Conservation (phyloP, 1,140 invertebrate genomes). For the Drosophila seguyi region DNA sequence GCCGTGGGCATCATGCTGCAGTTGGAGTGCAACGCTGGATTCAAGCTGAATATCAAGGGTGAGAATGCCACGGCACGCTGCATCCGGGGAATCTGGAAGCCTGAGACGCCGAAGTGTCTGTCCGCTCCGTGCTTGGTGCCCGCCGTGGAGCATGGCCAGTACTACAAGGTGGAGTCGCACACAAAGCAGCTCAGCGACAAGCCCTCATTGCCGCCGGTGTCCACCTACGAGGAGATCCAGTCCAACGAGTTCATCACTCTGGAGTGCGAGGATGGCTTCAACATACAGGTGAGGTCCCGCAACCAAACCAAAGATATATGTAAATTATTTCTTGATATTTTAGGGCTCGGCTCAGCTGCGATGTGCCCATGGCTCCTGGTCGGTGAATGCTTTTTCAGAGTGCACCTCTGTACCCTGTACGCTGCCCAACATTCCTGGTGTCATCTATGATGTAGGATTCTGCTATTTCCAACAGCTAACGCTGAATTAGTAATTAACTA, state of each 20-base stretch:
- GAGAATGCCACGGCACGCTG: conserved; percentile 92
- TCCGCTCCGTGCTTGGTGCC: conserved; percentile 86
- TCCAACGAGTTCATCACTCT: conserved; percentile 82
- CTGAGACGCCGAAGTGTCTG: conserved; percentile 90
- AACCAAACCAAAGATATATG: neutral
- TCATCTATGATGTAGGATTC: conserved; percentile 88
- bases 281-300: conserved; percentile 64
- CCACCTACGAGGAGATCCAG: conserved; percentile 83
- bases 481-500: neutral
- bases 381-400: conserved; percentile 90
- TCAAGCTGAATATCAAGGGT: conserved; percentile 89
- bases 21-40: conserved; percentile 91
- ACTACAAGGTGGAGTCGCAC: conserved; percentile 79
- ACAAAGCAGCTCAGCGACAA: conserved; percentile 73
- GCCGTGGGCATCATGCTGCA: conserved; percentile 90
- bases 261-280: conserved; percentile 82
- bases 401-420: conserved; percentile 92
- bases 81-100: conserved; percentile 92
- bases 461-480: rapidly evolving
- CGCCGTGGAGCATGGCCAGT: conserved; percentile 79
- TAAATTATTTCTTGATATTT: neutral
- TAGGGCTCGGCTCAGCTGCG: conserved; percentile 89
- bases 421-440: conserved; percentile 89
- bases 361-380: conserved; percentile 93
- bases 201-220: conserved; percentile 67